Base-by-base conservation (phyloP, 2,888 invertebrate genomes). In the Paralinhomoeus sp. region DNA sequence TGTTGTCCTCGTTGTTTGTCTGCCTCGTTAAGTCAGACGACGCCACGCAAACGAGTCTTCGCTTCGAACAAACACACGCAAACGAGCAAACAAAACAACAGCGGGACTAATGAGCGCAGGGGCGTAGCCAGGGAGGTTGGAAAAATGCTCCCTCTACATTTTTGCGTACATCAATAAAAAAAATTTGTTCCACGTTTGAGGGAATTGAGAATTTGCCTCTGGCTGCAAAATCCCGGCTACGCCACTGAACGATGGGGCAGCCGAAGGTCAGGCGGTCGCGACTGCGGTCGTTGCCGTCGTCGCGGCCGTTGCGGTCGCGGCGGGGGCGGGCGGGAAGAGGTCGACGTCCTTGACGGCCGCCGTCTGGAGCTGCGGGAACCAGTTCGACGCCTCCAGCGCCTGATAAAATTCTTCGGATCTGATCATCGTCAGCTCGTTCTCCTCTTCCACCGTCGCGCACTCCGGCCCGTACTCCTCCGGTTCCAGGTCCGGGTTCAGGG, bases 381-480 rank as follows among this genome's bases (percentile, higher is more conserved):
- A 63, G 31, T 61, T 46, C 7, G 62, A 62, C 24, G 52, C 53
- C 46, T 62, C 62, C 40, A 63, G 43, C 15, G 58, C 57, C 43
- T 53, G 50, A 51, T 59, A 62, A 24, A 62, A 54, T 45, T 61
- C 61, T 52, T 62, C 62, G 52, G 60, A 60, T 21, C 56, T 55
- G 40, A 56, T 56, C 55, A 63, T 62, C 43, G 57, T 62, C 40
- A 57, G 58, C 47, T 52, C 50, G 51, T 63, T 62, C n/a, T 15
- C 20, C 37, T 55, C 57, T 50, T 58, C 57, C 15, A 54, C 54
- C 9, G 27, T 18, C 2, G n/a, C 33, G 9, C n/a, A 33, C 21
- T 20, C 23, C 2, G 27, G 38, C n/a, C 23, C 39, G 42, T 47
- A 33, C 20, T n/a, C 17, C 33, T 47, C 47, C 15, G 37, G 24